A percentile compares a stretch with the other conserved stretches of the same genome.
These are phyloP conservation scores for Dynastes grantii DNA, from an alignment of 2,888 invertebrate species.

Conservation along the genomic window DNA sequence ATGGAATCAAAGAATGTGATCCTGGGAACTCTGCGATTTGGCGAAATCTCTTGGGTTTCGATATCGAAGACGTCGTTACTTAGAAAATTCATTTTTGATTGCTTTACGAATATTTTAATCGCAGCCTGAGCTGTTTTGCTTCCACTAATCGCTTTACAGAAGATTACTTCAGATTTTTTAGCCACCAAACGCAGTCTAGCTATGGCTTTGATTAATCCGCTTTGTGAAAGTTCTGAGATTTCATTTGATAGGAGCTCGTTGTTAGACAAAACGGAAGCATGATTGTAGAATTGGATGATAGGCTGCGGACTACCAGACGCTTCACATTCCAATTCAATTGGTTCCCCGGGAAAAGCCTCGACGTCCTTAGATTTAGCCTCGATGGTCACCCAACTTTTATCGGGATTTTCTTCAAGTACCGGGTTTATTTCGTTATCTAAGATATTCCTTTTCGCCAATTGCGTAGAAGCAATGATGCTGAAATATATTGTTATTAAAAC, in stretches of 20 bases:
- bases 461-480: slow-evolving; percentile 57
- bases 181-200: slow-evolving; percentile 83
- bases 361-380: slow-evolving; percentile 72
- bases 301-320: slow-evolving; percentile 86
- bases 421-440: slow-evolving; percentile 43
- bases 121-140: slow-evolving; percentile 75
- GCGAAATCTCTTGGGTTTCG: background rate
- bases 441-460: slow-evolving; percentile 55
- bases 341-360: slow-evolving; percentile 68
- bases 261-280: slow-evolving; percentile 78
- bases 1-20: slow-evolving; percentile 67
- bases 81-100: slow-evolving; percentile 66
- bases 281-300: slow-evolving; percentile 85
- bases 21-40: slow-evolving; percentile 64
- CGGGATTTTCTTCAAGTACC: slow-evolving; percentile 63
- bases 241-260: slow-evolving; percentile 76
- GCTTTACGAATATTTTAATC: slow-evolving; percentile 73
- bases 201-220: slow-evolving; percentile 77
- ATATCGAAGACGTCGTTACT: slow-evolving; percentile 62
- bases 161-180: slow-evolving; percentile 79
- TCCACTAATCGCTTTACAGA: slow-evolving; percentile 83
- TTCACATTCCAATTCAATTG: slow-evolving; percentile 83
- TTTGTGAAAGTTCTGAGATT: slow-evolving; percentile 72
- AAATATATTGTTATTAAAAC: slow-evolving; percentile 1
- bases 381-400: slow-evolving; percentile 77